These are phyloP conservation scores for Hiodon tergisus DNA, from an alignment of 2,113 vertebrate genomes.

Conservation along the genomic window DNA sequence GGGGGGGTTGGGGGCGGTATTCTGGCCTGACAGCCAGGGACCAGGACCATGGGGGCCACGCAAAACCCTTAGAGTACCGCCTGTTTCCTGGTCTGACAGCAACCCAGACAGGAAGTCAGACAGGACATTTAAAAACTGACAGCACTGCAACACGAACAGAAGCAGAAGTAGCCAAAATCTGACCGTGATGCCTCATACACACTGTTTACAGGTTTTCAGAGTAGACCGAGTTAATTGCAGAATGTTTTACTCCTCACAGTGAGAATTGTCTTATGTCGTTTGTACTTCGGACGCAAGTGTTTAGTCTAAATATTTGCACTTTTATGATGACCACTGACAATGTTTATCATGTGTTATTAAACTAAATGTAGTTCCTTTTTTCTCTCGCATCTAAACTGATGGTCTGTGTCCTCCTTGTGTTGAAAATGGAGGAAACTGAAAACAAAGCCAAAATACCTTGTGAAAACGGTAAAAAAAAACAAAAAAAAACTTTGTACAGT, in stretches of 20 bases:
- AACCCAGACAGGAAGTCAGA: not conserved
- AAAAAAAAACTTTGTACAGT: slow-evolving; percentile 1
- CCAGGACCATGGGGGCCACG: not conserved
- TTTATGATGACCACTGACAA: slow-evolving; percentile 2
- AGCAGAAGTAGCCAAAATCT: slow-evolving; percentile 25
- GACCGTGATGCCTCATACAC: slow-evolving; percentile 26
- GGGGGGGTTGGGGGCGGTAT: not conserved
- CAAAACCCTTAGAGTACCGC: slow-evolving; percentile 10
- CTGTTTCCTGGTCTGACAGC: not conserved
- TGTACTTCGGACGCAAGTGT: slow-evolving; percentile 10
- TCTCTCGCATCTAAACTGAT: not conserved
- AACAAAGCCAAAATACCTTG: not conserved
- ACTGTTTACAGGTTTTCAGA: slow-evolving; percentile 24
- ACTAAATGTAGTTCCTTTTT: not conserved
- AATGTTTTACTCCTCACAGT: slow-evolving; percentile 8
- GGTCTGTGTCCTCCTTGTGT: not conserved
- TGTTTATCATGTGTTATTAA: not conserved
- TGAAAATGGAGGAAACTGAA: not conserved
- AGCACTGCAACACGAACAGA: not conserved
- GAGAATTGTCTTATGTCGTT: slow-evolving; percentile 9
- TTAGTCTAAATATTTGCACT: slow-evolving; percentile 21
- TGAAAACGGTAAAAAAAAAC: not conserved
- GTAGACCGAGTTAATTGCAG: slow-evolving; percentile 15
- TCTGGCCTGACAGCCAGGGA: not conserved
- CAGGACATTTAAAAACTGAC: slow-evolving; percentile 1